Conservation (phyloP, 2,113 vertebrate genomes). For the Melanerpes formicivorus region DNA sequence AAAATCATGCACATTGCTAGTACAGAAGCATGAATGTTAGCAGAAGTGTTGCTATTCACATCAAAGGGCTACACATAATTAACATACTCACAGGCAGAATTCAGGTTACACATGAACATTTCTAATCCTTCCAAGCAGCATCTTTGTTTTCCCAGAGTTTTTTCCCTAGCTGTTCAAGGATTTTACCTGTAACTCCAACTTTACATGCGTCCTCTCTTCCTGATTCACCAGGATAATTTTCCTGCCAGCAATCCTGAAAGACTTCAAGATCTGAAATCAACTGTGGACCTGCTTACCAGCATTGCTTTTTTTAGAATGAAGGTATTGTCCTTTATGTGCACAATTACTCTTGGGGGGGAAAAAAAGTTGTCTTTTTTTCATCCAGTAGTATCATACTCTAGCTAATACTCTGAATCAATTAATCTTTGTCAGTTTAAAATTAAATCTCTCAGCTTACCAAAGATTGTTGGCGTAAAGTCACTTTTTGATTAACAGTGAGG, state of each 20-base stretch:
- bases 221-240: constrained; percentile 89
- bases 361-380: not conserved
- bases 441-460: not conserved
- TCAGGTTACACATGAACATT: rapidly evolving
- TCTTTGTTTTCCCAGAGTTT: not conserved
- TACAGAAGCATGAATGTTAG: not conserved
- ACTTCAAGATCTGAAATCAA: constrained; percentile 95
- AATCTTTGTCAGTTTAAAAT: not conserved
- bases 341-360: not conserved
- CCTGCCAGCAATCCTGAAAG: constrained; percentile 93
- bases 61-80: not conserved
- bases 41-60: not conserved
- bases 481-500: not conserved
- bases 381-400: not conserved
- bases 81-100: not conserved
- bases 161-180: not conserved
- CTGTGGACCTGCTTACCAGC: constrained; percentile 95
- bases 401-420: not conserved
- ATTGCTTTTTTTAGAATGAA: constrained; percentile 99
- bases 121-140: not conserved
- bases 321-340: constrained; percentile 75
- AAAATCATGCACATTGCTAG: not conserved
- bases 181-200: not conserved
- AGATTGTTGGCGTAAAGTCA: not conserved
- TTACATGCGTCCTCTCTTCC: constrained; percentile 1